A percentile compares a stretch with the other conserved stretches of the same genome.
These are phyloP conservation scores for Anthrax anthrax DNA, from an alignment of 2,888 invertebrate genomes.

Conservation along the genomic window DNA sequence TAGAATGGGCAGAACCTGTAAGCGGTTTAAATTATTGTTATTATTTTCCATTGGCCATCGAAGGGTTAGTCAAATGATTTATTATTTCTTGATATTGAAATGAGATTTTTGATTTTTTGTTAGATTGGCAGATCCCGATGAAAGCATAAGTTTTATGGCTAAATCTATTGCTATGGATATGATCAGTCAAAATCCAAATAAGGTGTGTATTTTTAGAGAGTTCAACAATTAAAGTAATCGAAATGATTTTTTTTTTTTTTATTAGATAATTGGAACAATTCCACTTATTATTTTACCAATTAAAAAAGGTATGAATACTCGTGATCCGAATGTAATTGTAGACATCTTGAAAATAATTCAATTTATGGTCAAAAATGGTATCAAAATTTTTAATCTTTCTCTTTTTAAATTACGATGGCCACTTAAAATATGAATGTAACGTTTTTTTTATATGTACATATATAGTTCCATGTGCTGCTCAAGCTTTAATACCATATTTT, in stretches of 20 bases:
- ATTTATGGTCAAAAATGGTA: constrained; percentile 46
- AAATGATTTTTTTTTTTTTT: not conserved
- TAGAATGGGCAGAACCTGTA: not conserved
- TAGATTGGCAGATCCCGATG: not conserved
- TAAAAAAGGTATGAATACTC: constrained; percentile 78
- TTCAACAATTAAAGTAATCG: too few species aligned
- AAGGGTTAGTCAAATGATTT: not conserved
- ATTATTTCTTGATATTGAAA: too few species aligned
- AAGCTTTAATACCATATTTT: constrained; percentile 90
- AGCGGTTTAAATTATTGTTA: not conserved
- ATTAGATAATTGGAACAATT: constrained; percentile 58
- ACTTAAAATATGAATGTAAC: not conserved
- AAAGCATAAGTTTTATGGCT: not conserved
- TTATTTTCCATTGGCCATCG: not conserved
- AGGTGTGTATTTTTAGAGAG: too few species aligned
- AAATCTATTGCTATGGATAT: not conserved
- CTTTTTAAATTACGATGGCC: not conserved
- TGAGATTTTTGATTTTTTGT: too few species aligned
- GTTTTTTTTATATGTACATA: not conserved
- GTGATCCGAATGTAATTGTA: constrained; percentile 64
- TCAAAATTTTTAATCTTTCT: not conserved
- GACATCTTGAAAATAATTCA: constrained; percentile 72
- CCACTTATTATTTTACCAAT: constrained; percentile 87
- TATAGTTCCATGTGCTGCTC: constrained; percentile 49
- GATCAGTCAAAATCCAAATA: not conserved